Base-by-base conservation (phyloP, 1,140 invertebrate genomes). In the Penaeus indicus region DNA sequence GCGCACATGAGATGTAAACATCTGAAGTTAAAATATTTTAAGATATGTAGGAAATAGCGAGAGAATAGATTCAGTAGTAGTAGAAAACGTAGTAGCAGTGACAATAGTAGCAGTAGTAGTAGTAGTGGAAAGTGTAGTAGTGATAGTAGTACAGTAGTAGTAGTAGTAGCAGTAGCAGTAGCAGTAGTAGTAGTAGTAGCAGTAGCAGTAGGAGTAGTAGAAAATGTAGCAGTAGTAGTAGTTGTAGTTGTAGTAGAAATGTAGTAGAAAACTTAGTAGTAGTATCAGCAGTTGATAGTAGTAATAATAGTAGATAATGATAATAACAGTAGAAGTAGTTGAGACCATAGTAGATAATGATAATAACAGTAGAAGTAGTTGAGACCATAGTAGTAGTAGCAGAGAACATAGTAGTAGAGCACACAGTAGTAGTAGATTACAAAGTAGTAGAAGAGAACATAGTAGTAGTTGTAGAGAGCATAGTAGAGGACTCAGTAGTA, bases 91-190 rank as follows among this genome's bases (percentile, higher is more conserved):
- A 64, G n/a, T 64, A 64, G n/a, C n/a, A 64, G n/a, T 64, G n/a
- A 64, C n/a, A 64, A 64, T 64, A 64, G n/a, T 64, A n/a, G n/a
- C n/a, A 64, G n/a, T 64, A 64, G n/a, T 64, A 64, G n/a, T 64
- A 64, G n/a, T 64, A 64, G n/a, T 64, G n/a, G n/a, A 18, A 64
- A 64, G 16, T 18, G n/a, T 64, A 64, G n/a, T 64, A 64, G n/a
- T 64, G n/a, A 64, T 64, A 64, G n/a, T 64, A 64, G n/a, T 64
- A 64, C n/a, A 64, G n/a, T 64, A 64, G n/a, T 64, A 64, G n/a
- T 64, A 64, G n/a, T 64, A 64, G n/a, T 64, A n/a, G n/a, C n/a
- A 64, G n/a, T 64, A 18, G 63, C n/a, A 64, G n/a, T 64, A 64
- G n/a, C 16, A 18, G n/a, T 64, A 64, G n/a, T 64, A 64, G n/a